Conservation (phyloP, 2,113 vertebrate genomes). For the Deroptyus accipitrinus region DNA sequence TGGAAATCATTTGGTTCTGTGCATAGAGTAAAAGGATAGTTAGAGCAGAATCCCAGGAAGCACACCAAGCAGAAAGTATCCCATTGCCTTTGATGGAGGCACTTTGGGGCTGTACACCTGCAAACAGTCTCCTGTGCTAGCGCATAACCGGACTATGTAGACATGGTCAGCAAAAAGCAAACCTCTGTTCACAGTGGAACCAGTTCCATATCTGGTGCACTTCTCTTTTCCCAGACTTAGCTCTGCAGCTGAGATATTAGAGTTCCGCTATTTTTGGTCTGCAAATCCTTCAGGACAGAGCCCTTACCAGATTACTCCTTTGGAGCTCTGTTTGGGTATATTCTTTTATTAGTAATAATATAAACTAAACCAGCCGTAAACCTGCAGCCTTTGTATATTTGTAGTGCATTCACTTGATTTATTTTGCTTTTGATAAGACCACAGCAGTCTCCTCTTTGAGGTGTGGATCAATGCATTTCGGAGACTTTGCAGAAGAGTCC, state of each 20-base stretch:
- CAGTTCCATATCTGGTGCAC: background rate
- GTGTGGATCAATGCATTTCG: background rate
- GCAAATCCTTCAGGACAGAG: background rate
- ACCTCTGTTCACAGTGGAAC: background rate
- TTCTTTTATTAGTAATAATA: background rate
- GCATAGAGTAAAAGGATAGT: fast-evolving
- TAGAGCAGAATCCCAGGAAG: background rate
- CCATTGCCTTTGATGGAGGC: fast-evolving
- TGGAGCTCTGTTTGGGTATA: background rate
- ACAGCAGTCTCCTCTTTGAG: background rate
- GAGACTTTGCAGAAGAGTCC: background rate
- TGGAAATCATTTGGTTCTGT: background rate
- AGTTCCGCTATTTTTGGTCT: background rate
- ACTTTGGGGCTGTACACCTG: background rate
- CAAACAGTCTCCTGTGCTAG: background rate
- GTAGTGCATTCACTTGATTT: background rate
- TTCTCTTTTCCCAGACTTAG: background rate
- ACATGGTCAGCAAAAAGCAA: fast-evolving
- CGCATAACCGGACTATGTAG: fast-evolving
- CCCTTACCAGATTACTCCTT: background rate
- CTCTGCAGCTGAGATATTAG: background rate
- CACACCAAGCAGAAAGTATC: background rate
- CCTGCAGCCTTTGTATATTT: background rate
- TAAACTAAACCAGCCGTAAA: background rate
- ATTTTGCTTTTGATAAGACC: background rate